Evolutionary conservation across 2,113 vertebrate genomes (phyloP).

Genomic region (Ardeotis arabs): DNA sequence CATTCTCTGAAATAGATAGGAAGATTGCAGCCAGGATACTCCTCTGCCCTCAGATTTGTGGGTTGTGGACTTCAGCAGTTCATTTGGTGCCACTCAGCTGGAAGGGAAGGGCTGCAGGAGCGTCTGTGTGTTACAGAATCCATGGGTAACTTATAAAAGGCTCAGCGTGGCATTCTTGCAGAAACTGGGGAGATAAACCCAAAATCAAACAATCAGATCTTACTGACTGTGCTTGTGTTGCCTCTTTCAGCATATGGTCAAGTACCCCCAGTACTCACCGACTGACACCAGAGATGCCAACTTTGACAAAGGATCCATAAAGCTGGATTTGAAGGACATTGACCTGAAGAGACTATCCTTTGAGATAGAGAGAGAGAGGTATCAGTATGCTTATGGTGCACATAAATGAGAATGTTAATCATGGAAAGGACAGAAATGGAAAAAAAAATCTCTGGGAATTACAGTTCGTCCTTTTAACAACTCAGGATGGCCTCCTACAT

Average conservation of each 20-base stretch:
- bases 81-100: not conserved
- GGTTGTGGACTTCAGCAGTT: not conserved
- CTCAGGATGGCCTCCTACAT: not conserved
- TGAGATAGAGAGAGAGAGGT: slow-evolving; percentile 93
- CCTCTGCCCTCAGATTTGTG: not conserved
- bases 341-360: slow-evolving; percentile 93
- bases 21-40: not conserved
- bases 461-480: not conserved
- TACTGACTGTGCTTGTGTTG: not conserved
- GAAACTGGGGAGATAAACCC: not conserved
- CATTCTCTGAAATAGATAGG: not conserved
- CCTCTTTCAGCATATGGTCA: slow-evolving; percentile 44
- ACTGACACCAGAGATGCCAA: slow-evolving; percentile 73
- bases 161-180: not conserved
- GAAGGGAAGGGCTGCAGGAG: not conserved
- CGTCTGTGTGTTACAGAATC: not conserved
- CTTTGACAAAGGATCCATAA: slow-evolving; percentile 75
- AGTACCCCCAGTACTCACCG: slow-evolving; percentile 57
- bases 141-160: not conserved
- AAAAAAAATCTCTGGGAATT: not conserved
- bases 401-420: not conserved
- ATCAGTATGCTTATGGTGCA: not conserved
- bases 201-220: not conserved
- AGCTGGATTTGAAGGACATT: slow-evolving; percentile 86
- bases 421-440: not conserved